Evolutionary conservation across 2,888 invertebrate genomes (phyloP).

Genomic region (Crepidodera aurea): DNA sequence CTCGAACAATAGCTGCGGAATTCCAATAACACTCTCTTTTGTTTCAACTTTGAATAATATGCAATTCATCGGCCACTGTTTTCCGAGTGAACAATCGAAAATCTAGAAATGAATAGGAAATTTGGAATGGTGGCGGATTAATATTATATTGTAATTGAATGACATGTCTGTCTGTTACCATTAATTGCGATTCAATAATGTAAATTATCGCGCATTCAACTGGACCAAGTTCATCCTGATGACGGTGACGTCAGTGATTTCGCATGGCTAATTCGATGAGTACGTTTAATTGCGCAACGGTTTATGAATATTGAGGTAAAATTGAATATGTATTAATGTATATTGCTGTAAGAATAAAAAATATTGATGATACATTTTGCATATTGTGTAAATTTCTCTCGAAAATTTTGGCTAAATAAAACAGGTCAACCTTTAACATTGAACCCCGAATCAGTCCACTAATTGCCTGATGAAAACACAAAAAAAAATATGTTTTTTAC

Average conservation of each 20-base stretch:
- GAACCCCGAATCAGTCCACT: too few species aligned
- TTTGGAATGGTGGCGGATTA: conserved; percentile 20
- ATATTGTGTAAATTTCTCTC: too few species aligned
- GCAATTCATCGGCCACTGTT: conserved; percentile 23
- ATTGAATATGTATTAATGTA: not conserved
- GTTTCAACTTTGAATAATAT: conserved; percentile 8
- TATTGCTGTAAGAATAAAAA: too few species aligned
- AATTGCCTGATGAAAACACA: too few species aligned
- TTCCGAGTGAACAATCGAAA: conserved; percentile 19
- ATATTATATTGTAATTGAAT: conserved; percentile 30
- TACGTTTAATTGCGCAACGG: conserved; percentile 33
- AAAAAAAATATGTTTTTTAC: too few species aligned
- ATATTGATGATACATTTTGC: too few species aligned
- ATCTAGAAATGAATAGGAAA: conserved; percentile 22
- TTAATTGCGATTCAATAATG: conserved; percentile 31
- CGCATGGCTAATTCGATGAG: conserved; percentile 31
- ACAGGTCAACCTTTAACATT: too few species aligned
- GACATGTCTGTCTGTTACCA: conserved; percentile 19
- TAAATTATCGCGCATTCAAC: conserved; percentile 36
- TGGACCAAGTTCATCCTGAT: conserved; percentile 32
- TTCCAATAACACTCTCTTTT: not conserved
- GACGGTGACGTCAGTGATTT: conserved; percentile 34
- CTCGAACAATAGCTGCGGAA: not conserved
- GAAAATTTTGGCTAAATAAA: too few species aligned
- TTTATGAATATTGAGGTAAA: not conserved